Evolutionary conservation across 2,888 invertebrate species (phyloP).

Genomic region (Hesperia comma): DNA sequence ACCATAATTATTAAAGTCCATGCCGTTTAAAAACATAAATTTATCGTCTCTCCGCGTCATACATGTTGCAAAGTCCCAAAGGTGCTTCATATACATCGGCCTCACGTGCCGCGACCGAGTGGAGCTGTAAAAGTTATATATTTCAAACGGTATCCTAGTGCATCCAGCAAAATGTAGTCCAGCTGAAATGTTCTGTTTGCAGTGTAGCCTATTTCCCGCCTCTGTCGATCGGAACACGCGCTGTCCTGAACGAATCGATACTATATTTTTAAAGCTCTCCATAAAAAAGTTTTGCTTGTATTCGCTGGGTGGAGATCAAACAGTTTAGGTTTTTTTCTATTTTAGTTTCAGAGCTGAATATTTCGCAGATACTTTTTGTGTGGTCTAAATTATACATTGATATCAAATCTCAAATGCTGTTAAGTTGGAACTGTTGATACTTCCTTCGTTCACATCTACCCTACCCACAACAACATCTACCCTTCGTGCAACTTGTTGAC

Average conservation of each 20-base stretch:
- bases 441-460: no score
- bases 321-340: constrained; percentile 34
- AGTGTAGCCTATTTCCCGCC: constrained; percentile 46
- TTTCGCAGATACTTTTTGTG: constrained; percentile 1
- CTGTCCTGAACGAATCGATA: constrained; percentile 47
- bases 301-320: constrained; percentile 33
- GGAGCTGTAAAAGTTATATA: constrained; percentile 22
- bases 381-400: neutral
- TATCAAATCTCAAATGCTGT: neutral
- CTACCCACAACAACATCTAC: no score
- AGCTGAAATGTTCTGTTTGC: constrained; percentile 45
- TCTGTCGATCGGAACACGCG: constrained; percentile 40
- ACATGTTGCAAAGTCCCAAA: neutral
- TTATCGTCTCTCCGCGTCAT: neutral
- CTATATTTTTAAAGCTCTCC: constrained; percentile 41
- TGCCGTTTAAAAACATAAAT: no score
- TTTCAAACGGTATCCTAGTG: constrained; percentile 23
- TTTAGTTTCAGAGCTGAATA: constrained; percentile 19
- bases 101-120: neutral
- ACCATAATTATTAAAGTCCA: no score
- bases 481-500: no score
- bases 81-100: constrained; percentile 12
- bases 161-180: constrained; percentile 37
- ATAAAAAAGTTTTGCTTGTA: constrained; percentile 37
- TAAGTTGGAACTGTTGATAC: neutral